Conservation (phyloP, 2,113 vertebrate species). For the Pomatorhinus ruficollis region DNA sequence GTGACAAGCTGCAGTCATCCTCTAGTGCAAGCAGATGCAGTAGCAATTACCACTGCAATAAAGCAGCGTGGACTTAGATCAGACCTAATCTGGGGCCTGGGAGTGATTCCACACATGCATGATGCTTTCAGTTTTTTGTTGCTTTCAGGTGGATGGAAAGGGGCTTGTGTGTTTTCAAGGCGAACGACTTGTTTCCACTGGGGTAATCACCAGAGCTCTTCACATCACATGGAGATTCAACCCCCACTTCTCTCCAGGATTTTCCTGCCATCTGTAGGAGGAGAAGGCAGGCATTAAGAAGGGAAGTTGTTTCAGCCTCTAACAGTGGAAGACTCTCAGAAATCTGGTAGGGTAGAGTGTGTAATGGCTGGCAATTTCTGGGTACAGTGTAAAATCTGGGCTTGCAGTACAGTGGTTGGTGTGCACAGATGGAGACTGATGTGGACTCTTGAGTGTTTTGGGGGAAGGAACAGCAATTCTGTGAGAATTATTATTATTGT, state of each 20-base stretch:
- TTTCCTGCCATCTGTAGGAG: not conserved
- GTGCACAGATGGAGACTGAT: not conserved
- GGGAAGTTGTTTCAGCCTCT: not conserved
- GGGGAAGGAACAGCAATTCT: not conserved
- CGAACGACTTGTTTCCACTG: not conserved
- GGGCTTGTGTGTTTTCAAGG: not conserved
- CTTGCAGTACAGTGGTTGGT: not conserved
- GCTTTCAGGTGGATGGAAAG: not conserved
- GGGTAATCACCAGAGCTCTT: not conserved
- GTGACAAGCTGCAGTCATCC: not conserved
- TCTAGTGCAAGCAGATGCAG: not conserved
- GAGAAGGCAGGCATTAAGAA: not conserved
- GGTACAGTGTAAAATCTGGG: not conserved
- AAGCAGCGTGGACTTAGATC: not conserved
- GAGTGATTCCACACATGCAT: not conserved
- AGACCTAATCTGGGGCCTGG: not conserved
- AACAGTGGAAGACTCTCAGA: not conserved
- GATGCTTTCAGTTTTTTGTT: not conserved
- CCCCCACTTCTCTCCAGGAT: not conserved
- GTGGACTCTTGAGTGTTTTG: not conserved
- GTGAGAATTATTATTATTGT: not conserved
- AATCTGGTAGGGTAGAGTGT: not conserved
- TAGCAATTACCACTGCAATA: not conserved
- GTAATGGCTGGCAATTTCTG: not conserved
- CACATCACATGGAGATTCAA: accelerated